phyloP scores from a whole-genome alignment of 2,888 invertebrate species.

The Pheosia gnoma region DNA sequence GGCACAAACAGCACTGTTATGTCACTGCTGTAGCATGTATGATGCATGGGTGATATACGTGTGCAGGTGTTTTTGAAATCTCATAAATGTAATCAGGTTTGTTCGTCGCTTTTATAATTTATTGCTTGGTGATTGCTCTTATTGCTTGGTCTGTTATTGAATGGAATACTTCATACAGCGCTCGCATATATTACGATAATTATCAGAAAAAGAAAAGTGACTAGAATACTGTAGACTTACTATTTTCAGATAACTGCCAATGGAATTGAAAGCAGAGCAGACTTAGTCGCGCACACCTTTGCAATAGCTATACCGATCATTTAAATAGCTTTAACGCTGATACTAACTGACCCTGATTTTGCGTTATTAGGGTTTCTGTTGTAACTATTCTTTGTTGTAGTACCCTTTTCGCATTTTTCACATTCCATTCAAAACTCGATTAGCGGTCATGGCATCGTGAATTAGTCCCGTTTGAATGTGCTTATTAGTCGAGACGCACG shows the following conservation, averaged over 20 bases:
- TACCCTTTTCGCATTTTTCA: constrained; percentile 36
- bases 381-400: constrained; percentile 9
- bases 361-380: too few species aligned
- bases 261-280: too few species aligned
- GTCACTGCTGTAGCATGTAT: constrained; percentile 47
- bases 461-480: constrained; percentile 46
- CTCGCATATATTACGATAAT: neutral
- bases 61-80: constrained; percentile 14
- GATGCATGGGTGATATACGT: constrained; percentile 24
- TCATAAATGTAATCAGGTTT: constrained; percentile 5
- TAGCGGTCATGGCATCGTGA: constrained; percentile 55
- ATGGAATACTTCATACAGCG: neutral
- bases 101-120: constrained; percentile 1
- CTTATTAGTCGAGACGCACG: constrained; percentile 37
- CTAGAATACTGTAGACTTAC: neutral
- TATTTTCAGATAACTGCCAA: neutral
- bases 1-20: constrained; percentile 57
- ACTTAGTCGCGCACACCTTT: too few species aligned
- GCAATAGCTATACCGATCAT: too few species aligned
- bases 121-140: too few species aligned
- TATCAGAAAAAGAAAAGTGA: neutral
- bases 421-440: constrained; percentile 55
- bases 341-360: too few species aligned
- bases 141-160: constrained; percentile 1
- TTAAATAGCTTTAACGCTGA: too few species aligned